These are phyloP conservation scores for Prionailurus bengalensis DNA, from an alignment of 2,113 vertebrate genomes.

Conservation along the genomic window DNA sequence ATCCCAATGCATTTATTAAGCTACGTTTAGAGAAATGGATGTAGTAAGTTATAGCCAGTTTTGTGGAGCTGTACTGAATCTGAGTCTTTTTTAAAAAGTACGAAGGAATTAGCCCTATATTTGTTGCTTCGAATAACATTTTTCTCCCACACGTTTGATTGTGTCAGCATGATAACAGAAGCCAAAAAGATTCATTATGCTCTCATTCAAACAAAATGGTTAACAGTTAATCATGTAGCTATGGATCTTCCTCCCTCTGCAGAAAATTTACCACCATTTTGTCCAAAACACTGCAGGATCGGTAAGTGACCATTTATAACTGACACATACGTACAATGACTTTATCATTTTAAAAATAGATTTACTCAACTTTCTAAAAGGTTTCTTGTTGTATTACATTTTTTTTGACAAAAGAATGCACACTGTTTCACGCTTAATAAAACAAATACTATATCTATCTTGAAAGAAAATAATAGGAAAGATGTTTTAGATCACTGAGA, in stretches of 20 bases:
- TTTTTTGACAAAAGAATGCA: conserved; percentile 57
- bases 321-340: background rate
- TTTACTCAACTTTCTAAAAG: conserved; percentile 64
- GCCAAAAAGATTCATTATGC: background rate
- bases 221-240: background rate
- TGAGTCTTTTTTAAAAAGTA: background rate
- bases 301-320: conserved; percentile 28
- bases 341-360: conserved; percentile 48
- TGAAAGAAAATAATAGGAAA: conserved; percentile 58
- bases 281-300: background rate
- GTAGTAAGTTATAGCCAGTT: background rate
- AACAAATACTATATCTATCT: conserved; percentile 38
- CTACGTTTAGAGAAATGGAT: background rate
- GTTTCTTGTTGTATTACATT: background rate
- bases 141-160: conserved; percentile 25
- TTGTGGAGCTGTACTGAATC: background rate
- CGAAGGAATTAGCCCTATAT: background rate
- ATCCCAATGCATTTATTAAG: background rate
- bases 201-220: conserved; percentile 38
- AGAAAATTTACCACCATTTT: conserved; percentile 28
- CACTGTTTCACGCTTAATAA: conserved; percentile 58
- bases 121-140: conserved; percentile 31
- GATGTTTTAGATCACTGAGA: conserved; percentile 65
- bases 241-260: background rate
- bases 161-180: conserved; percentile 44